Conservation (phyloP, 30 jellyfish, hydroid and myxozoan species). For the Catostylus mosaicus region DNA sequence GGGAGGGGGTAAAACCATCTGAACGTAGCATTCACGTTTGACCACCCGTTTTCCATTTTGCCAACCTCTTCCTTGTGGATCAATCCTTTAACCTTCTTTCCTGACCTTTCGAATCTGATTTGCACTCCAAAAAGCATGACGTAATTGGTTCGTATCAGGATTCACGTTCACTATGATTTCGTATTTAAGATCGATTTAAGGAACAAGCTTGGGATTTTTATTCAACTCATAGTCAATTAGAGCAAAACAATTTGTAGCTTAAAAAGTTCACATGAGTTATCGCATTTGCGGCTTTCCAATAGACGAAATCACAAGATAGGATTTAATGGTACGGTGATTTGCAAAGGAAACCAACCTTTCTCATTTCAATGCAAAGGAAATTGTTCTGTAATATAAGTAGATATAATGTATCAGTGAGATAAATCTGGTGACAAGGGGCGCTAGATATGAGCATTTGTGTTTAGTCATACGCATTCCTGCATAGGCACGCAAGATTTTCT, state of each 20-base stretch:
- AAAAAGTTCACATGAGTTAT: slow-evolving; percentile 36
- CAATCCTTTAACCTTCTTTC: no score
- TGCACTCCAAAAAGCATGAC: no score
- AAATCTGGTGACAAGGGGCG: background rate
- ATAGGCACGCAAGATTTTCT: background rate
- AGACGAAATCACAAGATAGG: slow-evolving; percentile 19
- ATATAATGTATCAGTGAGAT: slow-evolving; percentile 7
- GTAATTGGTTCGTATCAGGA: no score
- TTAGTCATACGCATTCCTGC: background rate
- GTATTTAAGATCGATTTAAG: slow-evolving; percentile 20
- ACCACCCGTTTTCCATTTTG: no score
- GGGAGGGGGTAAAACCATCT: no score
- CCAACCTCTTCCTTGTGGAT: no score
- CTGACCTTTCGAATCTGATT: no score
- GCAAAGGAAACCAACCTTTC: slow-evolving; percentile 2
- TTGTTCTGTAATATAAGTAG: slow-evolving; percentile 1
- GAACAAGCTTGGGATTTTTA: slow-evolving; percentile 11
- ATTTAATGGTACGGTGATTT: slow-evolving; percentile 40
- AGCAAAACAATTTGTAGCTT: slow-evolving; percentile 25
- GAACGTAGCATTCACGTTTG: no score
- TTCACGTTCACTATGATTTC: no score
- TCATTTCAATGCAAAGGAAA: slow-evolving; percentile 32
- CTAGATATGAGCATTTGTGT: background rate
- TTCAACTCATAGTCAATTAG: slow-evolving; percentile 30
- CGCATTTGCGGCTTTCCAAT: slow-evolving; percentile 33